These are phyloP conservation scores for Notospermus geniculatus DNA, from an alignment of 1,140 invertebrate genomes.

Conservation along the genomic window DNA sequence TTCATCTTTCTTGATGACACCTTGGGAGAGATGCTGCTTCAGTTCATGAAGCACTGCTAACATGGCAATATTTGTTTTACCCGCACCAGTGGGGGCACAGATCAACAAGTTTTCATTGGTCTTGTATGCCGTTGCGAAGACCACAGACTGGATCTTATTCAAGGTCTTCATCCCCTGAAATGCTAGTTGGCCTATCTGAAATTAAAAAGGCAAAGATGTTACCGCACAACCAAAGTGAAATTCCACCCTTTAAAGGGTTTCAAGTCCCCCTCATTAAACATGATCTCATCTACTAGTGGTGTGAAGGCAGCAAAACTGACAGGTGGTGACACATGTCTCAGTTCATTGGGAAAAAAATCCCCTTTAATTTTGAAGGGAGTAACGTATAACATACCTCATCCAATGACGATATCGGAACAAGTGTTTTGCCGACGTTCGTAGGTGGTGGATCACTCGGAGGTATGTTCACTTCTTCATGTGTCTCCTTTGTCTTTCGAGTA, in stretches of 20 bases:
- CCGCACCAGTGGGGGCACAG: conserved; percentile 56
- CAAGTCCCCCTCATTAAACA: too few species aligned
- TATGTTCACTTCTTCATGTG: conserved; percentile 85
- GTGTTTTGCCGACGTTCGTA: conserved; percentile 67
- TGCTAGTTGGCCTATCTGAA: conserved; percentile 48
- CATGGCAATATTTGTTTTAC: conserved; percentile 97
- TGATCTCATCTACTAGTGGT: too few species aligned
- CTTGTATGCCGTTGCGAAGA: conserved; percentile 91
- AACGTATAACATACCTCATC: conserved; percentile 66
- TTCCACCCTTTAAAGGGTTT: too few species aligned
- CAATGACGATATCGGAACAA: conserved; percentile 69
- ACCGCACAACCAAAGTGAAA: too few species aligned
- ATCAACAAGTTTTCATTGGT: conserved; percentile 92
- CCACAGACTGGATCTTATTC: conserved; percentile 94
- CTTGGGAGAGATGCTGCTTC: conserved; percentile 71
- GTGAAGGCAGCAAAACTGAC: too few species aligned
- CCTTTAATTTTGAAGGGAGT: neutral
- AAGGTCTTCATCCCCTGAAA: conserved; percentile 83
- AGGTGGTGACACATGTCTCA: too few species aligned
- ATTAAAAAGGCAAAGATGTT: conserved; percentile 10
- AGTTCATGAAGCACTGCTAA: conserved; percentile 88
- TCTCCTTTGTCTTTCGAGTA: conserved; percentile 64
- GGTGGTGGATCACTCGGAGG: conserved; percentile 70
- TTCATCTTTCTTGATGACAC: conserved; percentile 79
- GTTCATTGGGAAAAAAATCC: too few species aligned